Conservation (phyloP, 2,113 vertebrate species). For the Probosciger aterrimus region DNA sequence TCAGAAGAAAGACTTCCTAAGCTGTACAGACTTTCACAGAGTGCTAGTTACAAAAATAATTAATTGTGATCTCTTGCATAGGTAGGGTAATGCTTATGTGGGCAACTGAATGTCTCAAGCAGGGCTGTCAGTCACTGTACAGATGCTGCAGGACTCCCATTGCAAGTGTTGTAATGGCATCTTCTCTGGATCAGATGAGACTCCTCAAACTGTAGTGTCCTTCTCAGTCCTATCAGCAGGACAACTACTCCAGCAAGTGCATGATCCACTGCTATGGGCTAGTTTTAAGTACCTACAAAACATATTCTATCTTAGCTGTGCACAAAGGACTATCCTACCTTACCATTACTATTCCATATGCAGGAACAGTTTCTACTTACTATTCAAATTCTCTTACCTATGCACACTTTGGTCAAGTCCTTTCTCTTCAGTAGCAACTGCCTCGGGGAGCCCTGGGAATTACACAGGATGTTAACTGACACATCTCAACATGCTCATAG, state of each 20-base stretch:
- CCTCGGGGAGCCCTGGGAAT: accelerated
- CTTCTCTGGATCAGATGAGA: background rate
- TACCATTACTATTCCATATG: background rate
- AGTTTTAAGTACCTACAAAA: background rate
- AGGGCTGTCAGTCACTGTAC: background rate
- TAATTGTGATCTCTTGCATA: background rate
- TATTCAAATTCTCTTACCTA: background rate
- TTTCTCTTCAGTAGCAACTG: background rate
- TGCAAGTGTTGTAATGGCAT: background rate
- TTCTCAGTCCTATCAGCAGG: background rate
- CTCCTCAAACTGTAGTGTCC: background rate
- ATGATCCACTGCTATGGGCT: background rate
- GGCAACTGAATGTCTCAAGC: background rate
- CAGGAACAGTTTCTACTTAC: background rate
- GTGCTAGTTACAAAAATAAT: background rate
- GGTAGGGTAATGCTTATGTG: accelerated
- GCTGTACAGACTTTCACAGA: background rate
- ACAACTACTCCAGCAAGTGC: background rate
- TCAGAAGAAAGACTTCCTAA: background rate
- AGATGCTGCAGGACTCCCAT: background rate
- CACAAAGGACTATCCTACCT: background rate
- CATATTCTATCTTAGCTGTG: background rate
- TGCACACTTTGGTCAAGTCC: background rate
- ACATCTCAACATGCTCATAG: no score
- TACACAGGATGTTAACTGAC: no score